phyloP scores from a whole-genome alignment of 2,113 vertebrate genomes.

The Oncorhynchus tshawytscha region DNA sequence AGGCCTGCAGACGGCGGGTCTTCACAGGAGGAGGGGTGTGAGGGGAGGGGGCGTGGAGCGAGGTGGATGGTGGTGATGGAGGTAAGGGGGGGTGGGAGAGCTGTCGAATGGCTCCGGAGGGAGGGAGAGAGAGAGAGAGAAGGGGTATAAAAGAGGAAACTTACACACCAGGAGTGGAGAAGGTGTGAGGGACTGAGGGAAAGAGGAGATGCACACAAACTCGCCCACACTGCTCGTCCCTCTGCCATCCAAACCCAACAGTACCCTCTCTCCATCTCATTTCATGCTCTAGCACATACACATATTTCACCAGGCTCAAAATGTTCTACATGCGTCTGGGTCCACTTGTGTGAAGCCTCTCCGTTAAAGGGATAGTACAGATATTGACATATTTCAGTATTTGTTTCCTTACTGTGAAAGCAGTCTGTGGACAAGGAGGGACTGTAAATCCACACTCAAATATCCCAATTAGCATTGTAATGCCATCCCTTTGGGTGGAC shows the following conservation, averaged over 20 bases:
- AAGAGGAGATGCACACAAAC: no score
- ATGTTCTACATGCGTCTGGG: no score
- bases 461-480: no score
- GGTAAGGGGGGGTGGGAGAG: slow-evolving; percentile 58
- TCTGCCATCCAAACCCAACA: no score
- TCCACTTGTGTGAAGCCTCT: no score
- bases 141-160: slow-evolving; percentile 50
- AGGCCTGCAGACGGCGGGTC: slow-evolving; percentile 58
- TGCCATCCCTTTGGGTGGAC: no score
- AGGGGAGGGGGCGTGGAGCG: slow-evolving; percentile 33
- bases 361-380: no score
- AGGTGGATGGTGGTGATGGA: slow-evolving; percentile 42
- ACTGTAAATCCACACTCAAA: no score
- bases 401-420: no score
- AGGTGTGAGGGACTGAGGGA: neutral
- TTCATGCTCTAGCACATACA: neutral
- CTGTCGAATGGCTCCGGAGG: slow-evolving; percentile 63
- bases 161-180: slow-evolving; percentile 33
- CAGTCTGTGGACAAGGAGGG: no score
- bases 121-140: slow-evolving; percentile 49
- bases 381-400: no score
- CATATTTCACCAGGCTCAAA: neutral
- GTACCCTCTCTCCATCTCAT: neutral
- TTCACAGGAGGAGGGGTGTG: slow-evolving; percentile 59
- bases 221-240: no score